Evolutionary conservation across 2,888 invertebrate genomes (phyloP).

Genomic region (Temnothorax ravouxi): DNA sequence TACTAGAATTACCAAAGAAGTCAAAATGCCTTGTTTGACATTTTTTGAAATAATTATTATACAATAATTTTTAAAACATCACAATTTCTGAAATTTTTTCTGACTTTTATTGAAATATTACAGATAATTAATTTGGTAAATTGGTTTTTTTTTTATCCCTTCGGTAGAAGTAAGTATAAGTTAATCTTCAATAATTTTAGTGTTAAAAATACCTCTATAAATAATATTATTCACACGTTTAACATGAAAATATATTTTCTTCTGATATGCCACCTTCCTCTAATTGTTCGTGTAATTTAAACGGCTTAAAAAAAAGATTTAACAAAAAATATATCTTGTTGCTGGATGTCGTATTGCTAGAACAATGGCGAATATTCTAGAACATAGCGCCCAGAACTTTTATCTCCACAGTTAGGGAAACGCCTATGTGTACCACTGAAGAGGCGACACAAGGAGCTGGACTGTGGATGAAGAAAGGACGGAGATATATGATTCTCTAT

Average conservation of each 20-base stretch:
- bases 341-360: constrained; percentile 68
- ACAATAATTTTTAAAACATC: too few relatives aligned
- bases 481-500: background rate
- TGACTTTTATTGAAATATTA: too few relatives aligned
- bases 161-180: too few relatives aligned
- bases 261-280: background rate
- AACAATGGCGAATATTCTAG: constrained; percentile 52
- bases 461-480: constrained; percentile 68
- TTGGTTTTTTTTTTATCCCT: too few relatives aligned
- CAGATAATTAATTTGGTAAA: too few relatives aligned
- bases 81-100: too few relatives aligned
- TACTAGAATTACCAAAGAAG: too few relatives aligned
- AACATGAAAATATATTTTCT: background rate
- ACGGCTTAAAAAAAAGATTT: background rate
- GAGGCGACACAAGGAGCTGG: constrained; percentile 72
- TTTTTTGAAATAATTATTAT: too few relatives aligned
- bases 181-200: too few relatives aligned
- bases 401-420: constrained; percentile 75
- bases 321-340: constrained; percentile 42
- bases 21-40: too few relatives aligned
- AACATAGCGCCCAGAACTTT: constrained; percentile 76
- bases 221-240: too few relatives aligned
- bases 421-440: constrained; percentile 70
- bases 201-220: too few relatives aligned
- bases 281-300: background rate